Base-by-base conservation (phyloP, 2,888 invertebrate species). In the Ophraella communa region DNA sequence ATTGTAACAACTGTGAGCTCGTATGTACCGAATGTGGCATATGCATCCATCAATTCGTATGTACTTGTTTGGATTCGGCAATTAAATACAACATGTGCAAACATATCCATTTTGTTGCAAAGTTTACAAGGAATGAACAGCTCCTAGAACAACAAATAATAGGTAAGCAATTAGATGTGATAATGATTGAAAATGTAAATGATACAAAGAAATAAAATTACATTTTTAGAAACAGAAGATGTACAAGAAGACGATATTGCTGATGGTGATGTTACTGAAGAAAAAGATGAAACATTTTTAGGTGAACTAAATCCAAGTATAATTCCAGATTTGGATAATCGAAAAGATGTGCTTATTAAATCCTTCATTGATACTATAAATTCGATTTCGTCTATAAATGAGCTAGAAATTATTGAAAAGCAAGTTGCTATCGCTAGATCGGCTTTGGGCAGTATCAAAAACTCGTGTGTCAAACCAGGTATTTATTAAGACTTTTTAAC, bases 21-120 rank as follows among this genome's bases (percentile, higher is more conserved):
- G 44, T 53, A 17, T 65, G 62, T 54, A 11, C 27, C 11, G 47
- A 62, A 10, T 67, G 67, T 42, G 51, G 42, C 2, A 55, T 62
- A 39, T 65, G 67, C 47, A 55, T 68, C 8, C 67, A 68, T 47
- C 42, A 59, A 30, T 68, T 53, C 42, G 23, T 27, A 1, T 68
- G 67, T 35, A 55, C 67, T 10, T 68, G 67, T 42, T 11, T 65
- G 24, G 67, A 68, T 60, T 59, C 62, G 1, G 27, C 65, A 7
- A 62, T 68, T 10, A 65, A 65, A 42, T 63, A 33, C 18, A 68
- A 68, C 39, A 56, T 65, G 63, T 65, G 67, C 21, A 68, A 68
- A 33, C 67, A 68, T 60, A 65, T 65, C 39, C 67, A 68, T 45
- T 24, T 68, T 30, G 39, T 67, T 18, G 61, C 27, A 35, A 56